Percentiles rank a stretch among this genome's conserved stretches.
These are phyloP conservation scores for Eupithecia subumbrata DNA, from an alignment of 2,888 invertebrate species.

Conservation along the genomic window DNA sequence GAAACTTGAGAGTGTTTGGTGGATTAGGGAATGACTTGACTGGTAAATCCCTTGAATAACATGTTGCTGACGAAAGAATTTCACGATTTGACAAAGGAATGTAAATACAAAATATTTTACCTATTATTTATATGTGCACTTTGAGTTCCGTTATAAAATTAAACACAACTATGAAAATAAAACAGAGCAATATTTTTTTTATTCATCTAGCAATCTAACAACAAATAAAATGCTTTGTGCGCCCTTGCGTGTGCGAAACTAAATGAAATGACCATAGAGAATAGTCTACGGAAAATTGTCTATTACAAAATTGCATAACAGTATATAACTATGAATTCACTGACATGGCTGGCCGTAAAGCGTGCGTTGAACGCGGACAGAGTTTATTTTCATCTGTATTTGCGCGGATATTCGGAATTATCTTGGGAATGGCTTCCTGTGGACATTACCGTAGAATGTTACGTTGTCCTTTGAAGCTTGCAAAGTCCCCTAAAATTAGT, in stretches of 20 bases:
- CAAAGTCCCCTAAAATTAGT: background rate
- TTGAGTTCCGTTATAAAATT: background rate
- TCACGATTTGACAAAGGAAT: background rate
- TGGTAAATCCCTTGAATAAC: slow-evolving; percentile 5
- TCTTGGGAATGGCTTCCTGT: slow-evolving; percentile 15
- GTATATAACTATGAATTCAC: slow-evolving; percentile 34
- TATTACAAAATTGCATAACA: slow-evolving; percentile 35
- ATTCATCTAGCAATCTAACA: background rate
- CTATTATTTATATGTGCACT: background rate
- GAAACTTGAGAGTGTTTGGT: slow-evolving; percentile 1
- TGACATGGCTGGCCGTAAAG: slow-evolving; percentile 31
- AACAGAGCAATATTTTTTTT: background rate
- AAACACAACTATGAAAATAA: background rate
- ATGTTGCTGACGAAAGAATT: background rate
- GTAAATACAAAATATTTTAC: background rate
- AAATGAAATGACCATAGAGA: slow-evolving; percentile 32
- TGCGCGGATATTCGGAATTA: slow-evolving; percentile 26
- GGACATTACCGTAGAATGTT: background rate
- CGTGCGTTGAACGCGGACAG: slow-evolving; percentile 40
- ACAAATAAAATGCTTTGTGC: slow-evolving; percentile 21
- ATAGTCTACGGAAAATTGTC: slow-evolving; percentile 31
- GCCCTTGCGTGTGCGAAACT: slow-evolving; percentile 25
- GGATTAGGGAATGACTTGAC: slow-evolving; percentile 20
- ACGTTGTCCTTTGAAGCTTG: slow-evolving; percentile 9
- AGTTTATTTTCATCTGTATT: slow-evolving; percentile 25